These are phyloP conservation scores for honey bee (Apis mellifera) DNA, from an alignment of 1,140 invertebrate genomes.

Conservation along the genomic window DNA sequence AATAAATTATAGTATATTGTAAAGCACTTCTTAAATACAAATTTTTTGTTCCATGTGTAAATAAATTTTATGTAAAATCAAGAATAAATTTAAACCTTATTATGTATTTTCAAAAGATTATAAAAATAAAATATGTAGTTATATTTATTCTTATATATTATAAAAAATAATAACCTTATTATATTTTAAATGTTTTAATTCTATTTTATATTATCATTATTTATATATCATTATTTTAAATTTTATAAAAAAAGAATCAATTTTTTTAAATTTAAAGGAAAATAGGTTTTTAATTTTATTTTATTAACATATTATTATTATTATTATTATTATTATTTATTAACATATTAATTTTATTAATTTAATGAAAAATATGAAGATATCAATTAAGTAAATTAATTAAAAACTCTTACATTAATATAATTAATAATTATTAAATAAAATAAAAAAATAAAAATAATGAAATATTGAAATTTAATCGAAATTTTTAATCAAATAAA, in stretches of 20 bases:
- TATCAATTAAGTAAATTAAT: neutral
- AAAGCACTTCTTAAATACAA: conserved; percentile 33
- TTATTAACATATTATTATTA: no score
- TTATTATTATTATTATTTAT: no score
- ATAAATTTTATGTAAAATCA: conserved; percentile 61
- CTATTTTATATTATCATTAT: neutral
- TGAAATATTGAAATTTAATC: neutral
- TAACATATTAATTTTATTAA: neutral
- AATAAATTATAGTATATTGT: conserved; percentile 23
- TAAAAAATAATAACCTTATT: neutral
- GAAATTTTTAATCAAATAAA: neutral
- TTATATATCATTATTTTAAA: neutral
- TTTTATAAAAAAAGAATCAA: neutral
- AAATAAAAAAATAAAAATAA: no score
- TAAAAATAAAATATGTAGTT: conserved; percentile 57
- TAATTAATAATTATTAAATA: neutral
- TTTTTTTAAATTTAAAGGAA: no score
- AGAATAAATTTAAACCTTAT: conserved; percentile 47
- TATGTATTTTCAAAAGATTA: conserved; percentile 51
- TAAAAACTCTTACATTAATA: neutral
- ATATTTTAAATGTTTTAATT: neutral
- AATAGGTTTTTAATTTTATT: no score
- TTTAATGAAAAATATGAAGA: neutral
- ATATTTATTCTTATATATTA: conserved; percentile 14
- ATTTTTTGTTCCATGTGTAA: conserved; percentile 46